Base-by-base conservation (phyloP, 2,888 invertebrate species). In the Melinopterus prodromus region DNA sequence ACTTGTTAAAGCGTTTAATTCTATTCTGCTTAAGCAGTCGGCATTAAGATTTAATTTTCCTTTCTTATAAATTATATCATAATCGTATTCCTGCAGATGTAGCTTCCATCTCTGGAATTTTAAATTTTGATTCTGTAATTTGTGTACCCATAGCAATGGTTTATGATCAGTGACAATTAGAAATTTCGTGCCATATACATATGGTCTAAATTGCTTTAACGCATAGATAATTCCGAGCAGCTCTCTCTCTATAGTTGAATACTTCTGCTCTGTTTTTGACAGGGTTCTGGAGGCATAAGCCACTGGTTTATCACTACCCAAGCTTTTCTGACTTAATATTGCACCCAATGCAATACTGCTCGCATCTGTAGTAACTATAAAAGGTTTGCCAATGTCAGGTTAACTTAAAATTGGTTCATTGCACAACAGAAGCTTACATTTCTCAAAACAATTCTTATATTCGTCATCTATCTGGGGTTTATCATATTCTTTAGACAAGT, bases 121-220 rank as follows among this genome's bases (percentile, higher is more conserved):
- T 12, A 16, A 35, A 14, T 15, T 26, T 5, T 16, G 37, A 78
- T 78, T 36, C 35, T 36, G 14, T 26, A 16, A 71, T 72, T 35
- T 35, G 5, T 9, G 14, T 12, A 72, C 7, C 78, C 72, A 72
- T 5, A 35, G n/a, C 6, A 78, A 7, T 6, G 78, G 14, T 6
- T 6, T 14, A n/a, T 78, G 72, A 16, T 78, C 37, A 14, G 37
- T 78, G 16, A 16, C 16, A 16, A 38, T 36, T 72, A 72, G 7
- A 78, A 69, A n/a, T 75, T 74, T 74, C 74, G 84, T 83, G 15
- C 88, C 88, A 79, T 84, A 88, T 1, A 89, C 77, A 78, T 89
- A 89, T 4, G 88, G 87, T 69, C 87, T 26, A 80, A 88, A 89
- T 80, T 87, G 83, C 82, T 87, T 86, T 4, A 15, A 71, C 7